Percentiles rank a stretch among this genome's conserved stretches.
Conservation (phyloP, 2,113 vertebrate species). For the Lynx canadensis region DNA sequence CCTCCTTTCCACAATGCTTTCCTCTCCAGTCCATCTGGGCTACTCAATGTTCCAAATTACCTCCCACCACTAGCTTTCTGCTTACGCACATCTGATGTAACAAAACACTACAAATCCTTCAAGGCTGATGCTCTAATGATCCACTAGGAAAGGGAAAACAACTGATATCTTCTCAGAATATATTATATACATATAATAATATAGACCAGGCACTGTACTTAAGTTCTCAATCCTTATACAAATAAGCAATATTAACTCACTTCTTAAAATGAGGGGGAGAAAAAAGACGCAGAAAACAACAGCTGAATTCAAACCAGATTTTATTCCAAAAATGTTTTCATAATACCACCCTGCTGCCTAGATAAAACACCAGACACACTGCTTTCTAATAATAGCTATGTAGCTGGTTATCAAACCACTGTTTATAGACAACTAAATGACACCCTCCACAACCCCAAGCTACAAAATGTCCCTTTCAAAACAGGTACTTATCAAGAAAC, state of each 20-base stretch:
- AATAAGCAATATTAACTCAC: background rate
- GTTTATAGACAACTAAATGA: background rate
- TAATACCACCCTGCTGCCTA: background rate
- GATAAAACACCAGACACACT: background rate
- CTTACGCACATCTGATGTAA: background rate
- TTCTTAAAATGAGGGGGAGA: background rate
- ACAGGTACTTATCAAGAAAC: background rate
- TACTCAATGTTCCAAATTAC: background rate
- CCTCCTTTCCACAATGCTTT: background rate
- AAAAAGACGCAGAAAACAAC: background rate
- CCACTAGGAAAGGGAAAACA: background rate
- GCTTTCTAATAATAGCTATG: background rate
- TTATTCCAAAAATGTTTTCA: conserved; percentile 17
- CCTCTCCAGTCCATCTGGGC: background rate
- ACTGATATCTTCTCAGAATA: background rate
- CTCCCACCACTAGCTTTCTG: background rate
- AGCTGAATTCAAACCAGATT: background rate
- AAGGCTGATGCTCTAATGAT: background rate
- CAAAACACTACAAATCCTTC: background rate
- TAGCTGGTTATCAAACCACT: background rate
- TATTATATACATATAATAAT: background rate
- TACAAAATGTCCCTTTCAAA: conserved; percentile 7
- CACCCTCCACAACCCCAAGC: background rate
- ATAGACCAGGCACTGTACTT: background rate
- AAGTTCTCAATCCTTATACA: background rate